Percentiles rank a stretch among this genome's conserved stretches.
phyloP scores from a whole-genome alignment of 2,888 invertebrate genomes.

The Nematopogon swammerdamellus region DNA sequence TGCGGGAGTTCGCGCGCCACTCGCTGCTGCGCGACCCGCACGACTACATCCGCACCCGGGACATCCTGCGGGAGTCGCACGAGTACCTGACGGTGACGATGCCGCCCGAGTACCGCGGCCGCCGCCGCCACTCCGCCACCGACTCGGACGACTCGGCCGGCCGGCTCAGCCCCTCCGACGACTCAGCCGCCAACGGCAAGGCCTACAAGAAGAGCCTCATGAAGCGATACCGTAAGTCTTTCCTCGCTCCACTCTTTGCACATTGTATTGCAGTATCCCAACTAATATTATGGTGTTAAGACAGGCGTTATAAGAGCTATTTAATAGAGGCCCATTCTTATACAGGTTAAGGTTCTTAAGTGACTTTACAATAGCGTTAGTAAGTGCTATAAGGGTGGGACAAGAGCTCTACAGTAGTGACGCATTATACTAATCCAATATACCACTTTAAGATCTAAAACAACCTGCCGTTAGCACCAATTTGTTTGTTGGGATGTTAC shows the following conservation, averaged over 20 bases:
- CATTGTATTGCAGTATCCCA: too few relatives aligned
- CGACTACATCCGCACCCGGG: constrained; percentile 46
- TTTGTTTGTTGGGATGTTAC: too few relatives aligned
- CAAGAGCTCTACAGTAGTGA: too few relatives aligned
- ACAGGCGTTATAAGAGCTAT: too few relatives aligned
- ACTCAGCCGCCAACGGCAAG: constrained; percentile 38
- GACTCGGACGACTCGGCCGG: constrained; percentile 81
- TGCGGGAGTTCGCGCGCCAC: constrained; percentile 48
- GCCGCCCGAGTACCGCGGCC: constrained; percentile 21
- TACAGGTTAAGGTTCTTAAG: too few relatives aligned
- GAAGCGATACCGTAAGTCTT: constrained; percentile 93
- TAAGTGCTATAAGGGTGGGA: too few relatives aligned
- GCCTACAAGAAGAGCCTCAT: constrained; percentile 92
- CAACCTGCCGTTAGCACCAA: too few relatives aligned
- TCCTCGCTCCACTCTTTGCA: too few relatives aligned
- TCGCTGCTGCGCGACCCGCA: constrained; percentile 42
- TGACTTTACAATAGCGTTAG: neutral
- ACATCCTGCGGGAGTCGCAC: constrained; percentile 48
- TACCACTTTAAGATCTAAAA: too few relatives aligned
- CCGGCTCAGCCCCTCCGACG: constrained; percentile 60
- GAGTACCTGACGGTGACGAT: constrained; percentile 35
- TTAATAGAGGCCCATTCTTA: too few relatives aligned
- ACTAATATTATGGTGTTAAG: too few relatives aligned
- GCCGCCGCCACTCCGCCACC: constrained; percentile 67
- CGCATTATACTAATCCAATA: too few relatives aligned